These are phyloP conservation scores for Cotesia glomerata DNA, from an alignment of 1,140 invertebrate genomes.

Conservation along the genomic window DNA sequence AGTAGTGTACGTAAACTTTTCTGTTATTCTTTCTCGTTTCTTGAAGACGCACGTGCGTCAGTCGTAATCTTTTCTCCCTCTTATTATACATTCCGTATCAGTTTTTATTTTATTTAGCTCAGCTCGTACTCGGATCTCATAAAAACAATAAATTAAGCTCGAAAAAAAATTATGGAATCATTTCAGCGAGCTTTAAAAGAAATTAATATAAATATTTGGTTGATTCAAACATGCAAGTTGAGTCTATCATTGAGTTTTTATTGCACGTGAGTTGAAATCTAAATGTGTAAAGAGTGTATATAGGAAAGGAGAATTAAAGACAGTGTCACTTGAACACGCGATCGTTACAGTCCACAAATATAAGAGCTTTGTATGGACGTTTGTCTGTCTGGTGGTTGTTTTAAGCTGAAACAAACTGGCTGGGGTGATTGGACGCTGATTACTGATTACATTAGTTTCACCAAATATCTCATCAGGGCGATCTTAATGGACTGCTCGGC, in stretches of 20 bases:
- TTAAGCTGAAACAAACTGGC: conserved; percentile 4
- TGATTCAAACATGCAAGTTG: too few relatives aligned
- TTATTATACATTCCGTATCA: neutral
- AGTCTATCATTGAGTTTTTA: neutral
- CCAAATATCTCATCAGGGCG: conserved; percentile 25
- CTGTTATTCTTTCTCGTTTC: conserved; percentile 28
- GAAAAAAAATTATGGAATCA: too few relatives aligned
- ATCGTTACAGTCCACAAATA: conserved; percentile 24
- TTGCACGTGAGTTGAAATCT: neutral
- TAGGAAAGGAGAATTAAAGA: neutral
- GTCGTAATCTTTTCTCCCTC: conserved; percentile 7
- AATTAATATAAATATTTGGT: neutral
- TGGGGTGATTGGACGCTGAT: conserved; percentile 28
- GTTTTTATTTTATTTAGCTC: conserved; percentile 1
- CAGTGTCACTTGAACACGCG: conserved; percentile 29
- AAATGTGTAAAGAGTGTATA: neutral
- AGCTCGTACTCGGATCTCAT: too few relatives aligned
- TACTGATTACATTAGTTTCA: conserved; percentile 15
- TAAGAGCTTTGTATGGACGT: neutral
- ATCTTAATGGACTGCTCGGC: conserved; percentile 36
- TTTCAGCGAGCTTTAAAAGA: too few relatives aligned
- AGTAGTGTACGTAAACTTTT: conserved; percentile 10
- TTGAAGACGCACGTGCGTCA: conserved; percentile 19
- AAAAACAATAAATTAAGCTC: too few relatives aligned
- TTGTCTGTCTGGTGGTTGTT: neutral